Conservation (phyloP, 2,888 invertebrate species). For the Drosophila falleni region DNA sequence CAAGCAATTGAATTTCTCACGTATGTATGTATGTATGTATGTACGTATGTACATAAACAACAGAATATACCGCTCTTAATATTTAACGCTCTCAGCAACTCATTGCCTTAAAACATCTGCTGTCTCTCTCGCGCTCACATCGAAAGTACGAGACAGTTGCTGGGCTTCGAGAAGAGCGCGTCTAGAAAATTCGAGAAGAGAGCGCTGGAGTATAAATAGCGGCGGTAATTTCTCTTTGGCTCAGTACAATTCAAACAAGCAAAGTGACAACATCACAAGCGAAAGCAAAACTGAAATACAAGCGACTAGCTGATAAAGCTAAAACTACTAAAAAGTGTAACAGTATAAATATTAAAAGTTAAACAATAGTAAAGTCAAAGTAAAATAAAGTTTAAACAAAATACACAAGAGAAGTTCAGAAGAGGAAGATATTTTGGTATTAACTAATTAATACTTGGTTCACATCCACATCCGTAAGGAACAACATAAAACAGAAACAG, state of each 20-base stretch:
- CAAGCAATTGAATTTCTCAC: neutral
- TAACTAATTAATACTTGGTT: neutral
- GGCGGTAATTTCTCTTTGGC: slow-evolving; percentile 35
- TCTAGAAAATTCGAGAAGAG: slow-evolving; percentile 59
- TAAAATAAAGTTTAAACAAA: neutral
- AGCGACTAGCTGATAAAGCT: slow-evolving; percentile 61
- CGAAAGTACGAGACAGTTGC: slow-evolving; percentile 27
- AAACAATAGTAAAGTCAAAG: neutral
- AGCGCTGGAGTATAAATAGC: slow-evolving; percentile 63
- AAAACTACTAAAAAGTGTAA: slow-evolving; percentile 4
- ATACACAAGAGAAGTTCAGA: neutral
- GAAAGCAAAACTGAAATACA: slow-evolving; percentile 13
- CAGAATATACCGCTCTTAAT: neutral
- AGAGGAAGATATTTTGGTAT: neutral
- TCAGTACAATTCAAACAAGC: slow-evolving; percentile 66
- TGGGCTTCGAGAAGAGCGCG: slow-evolving; percentile 44
- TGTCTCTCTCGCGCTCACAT: neutral
- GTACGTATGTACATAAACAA: neutral
- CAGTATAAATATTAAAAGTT: neutral
- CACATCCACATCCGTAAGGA: neutral
- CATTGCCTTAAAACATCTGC: neutral
- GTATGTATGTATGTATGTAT: too few relatives aligned
- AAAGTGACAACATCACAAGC: slow-evolving; percentile 51
- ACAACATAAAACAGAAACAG: neutral
- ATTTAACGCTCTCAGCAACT: neutral